Evolutionary conservation across 1,140 invertebrate genomes (phyloP).

Genomic region (Leptinotarsa undecemlineata): DNA sequence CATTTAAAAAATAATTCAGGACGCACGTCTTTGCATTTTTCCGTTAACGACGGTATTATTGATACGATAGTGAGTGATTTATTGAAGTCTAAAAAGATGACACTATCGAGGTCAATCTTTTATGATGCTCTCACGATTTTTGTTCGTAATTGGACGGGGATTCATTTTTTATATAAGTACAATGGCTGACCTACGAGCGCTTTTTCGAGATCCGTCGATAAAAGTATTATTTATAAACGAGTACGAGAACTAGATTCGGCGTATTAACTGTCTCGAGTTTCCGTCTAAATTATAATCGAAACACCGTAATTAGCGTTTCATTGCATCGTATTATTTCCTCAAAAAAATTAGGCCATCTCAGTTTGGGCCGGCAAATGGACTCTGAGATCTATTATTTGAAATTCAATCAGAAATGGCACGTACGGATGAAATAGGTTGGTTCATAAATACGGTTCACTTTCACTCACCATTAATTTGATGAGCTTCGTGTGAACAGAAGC

Average conservation of each 20-base stretch:
- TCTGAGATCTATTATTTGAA: too few relatives aligned
- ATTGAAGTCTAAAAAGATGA: conserved; percentile 3
- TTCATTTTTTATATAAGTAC: conserved; percentile 9
- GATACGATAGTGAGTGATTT: conserved; percentile 14
- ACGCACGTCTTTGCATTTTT: background rate
- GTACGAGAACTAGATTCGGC: background rate
- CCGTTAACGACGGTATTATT: conserved; percentile 7
- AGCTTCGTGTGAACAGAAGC: too few relatives aligned
- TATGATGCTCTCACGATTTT: conserved; percentile 15
- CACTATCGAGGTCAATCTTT: conserved; percentile 20
- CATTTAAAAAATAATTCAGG: background rate
- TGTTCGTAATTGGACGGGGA: conserved; percentile 11
- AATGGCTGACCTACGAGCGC: conserved; percentile 12
- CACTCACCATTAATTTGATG: too few relatives aligned
- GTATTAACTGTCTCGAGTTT: background rate
- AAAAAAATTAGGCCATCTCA: too few relatives aligned
- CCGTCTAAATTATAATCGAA: background rate
- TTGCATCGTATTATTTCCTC: too few relatives aligned
- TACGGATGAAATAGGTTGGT: too few relatives aligned
- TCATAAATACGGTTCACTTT: too few relatives aligned
- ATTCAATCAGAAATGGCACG: too few relatives aligned
- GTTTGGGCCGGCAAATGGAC: too few relatives aligned
- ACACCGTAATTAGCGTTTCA: background rate
- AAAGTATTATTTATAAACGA: background rate
- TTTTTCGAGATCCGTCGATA: conserved; percentile 13